Percentiles rank a stretch among this genome's conserved stretches.
These are phyloP conservation scores for Chiridota heheva DNA, from an alignment of 35 echinoderm and acorn worm genomes.

Conservation along the genomic window DNA sequence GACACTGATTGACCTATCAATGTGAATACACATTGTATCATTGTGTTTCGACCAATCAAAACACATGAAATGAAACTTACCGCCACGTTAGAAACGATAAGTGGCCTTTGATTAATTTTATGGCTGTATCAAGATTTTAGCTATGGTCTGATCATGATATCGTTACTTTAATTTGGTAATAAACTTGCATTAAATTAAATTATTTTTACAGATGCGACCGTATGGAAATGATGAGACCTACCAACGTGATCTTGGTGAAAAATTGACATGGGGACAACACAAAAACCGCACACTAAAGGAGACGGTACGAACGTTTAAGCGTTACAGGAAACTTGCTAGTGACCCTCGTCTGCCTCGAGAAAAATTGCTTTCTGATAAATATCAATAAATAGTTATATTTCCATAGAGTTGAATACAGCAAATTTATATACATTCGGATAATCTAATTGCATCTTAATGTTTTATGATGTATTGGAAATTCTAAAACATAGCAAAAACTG, in stretches of 20 bases:
- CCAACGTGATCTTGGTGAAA: slow-evolving; percentile 8
- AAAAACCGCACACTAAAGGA: slow-evolving; percentile 4
- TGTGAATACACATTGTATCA: background rate
- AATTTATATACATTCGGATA: too few species aligned
- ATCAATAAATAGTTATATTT: too few species aligned
- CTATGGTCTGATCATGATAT: background rate
- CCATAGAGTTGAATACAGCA: too few species aligned
- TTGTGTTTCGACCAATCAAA: background rate
- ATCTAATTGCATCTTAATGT: too few species aligned
- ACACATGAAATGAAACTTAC: background rate
- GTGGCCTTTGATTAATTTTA: too few species aligned
- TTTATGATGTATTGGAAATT: too few species aligned
- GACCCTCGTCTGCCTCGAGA: slow-evolving; percentile 27
- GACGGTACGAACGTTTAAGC: slow-evolving; percentile 18
- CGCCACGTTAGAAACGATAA: background rate
- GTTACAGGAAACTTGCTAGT: slow-evolving; percentile 16
- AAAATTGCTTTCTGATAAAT: too few species aligned
- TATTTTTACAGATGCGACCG: slow-evolving; percentile 12
- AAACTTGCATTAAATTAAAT: background rate
- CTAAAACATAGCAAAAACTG: too few species aligned
- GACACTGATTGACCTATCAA: too few species aligned
- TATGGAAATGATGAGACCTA: slow-evolving; percentile 15
- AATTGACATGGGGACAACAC: slow-evolving; percentile 33
- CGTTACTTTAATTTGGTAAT: background rate
- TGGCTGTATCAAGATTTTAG: background rate